Evolutionary conservation across 2,888 invertebrate species (phyloP).

Genomic region (Lagria hirta): DNA sequence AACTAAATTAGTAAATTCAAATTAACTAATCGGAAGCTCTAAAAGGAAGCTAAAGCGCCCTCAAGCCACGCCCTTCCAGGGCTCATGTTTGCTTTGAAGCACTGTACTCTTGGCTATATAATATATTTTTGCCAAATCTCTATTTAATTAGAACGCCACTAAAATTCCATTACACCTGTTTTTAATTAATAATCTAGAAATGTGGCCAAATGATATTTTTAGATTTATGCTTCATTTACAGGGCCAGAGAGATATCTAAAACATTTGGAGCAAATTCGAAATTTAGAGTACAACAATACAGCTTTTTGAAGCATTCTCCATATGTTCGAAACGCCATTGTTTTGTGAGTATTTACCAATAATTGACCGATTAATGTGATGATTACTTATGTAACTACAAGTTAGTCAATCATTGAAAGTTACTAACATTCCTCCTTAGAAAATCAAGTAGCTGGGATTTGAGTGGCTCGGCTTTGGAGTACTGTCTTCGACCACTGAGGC

Average conservation of each 20-base stretch:
- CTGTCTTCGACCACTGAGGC: too few species aligned
- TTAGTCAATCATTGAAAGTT: too few species aligned
- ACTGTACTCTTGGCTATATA: conserved; percentile 5
- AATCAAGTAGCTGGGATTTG: too few species aligned
- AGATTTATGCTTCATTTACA: conserved; percentile 33
- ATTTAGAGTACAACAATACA: conserved; percentile 44
- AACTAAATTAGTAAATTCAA: too few species aligned
- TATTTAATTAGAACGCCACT: conserved; percentile 13
- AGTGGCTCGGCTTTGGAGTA: too few species aligned
- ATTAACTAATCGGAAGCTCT: too few species aligned
- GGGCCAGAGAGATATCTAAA: conserved; percentile 43
- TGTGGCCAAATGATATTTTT: conserved; percentile 20
- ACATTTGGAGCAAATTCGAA: conserved; percentile 37
- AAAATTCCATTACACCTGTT: conserved; percentile 35
- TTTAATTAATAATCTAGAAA: conserved; percentile 38
- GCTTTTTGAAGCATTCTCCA: conserved; percentile 44
- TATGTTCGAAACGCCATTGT: conserved; percentile 36
- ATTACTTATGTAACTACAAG: too few species aligned
- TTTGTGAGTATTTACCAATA: conserved; percentile 42
- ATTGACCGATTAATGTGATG: too few species aligned
- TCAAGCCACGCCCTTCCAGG: too few species aligned
- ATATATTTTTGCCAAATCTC: conserved; percentile 8
- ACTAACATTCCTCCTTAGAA: too few species aligned
- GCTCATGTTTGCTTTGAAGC: too few species aligned
- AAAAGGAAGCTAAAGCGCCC: too few species aligned